Evolutionary conservation across 2,113 vertebrate species (phyloP).

Genomic region (Lanius collurio): DNA sequence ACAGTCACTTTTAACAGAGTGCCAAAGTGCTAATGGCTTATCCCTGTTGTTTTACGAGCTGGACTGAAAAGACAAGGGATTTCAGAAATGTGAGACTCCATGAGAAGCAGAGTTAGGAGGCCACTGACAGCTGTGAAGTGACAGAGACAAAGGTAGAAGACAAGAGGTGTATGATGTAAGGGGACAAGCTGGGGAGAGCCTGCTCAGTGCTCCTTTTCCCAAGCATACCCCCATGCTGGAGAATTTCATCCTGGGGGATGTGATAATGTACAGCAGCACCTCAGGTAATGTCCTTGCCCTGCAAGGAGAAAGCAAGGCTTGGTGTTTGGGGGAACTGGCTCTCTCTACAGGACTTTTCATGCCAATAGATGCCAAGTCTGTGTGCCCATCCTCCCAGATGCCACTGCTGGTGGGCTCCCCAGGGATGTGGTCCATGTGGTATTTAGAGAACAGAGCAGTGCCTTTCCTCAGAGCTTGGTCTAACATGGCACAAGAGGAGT

Average conservation of each 20-base stretch:
- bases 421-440: neutral
- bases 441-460: neutral
- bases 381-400: neutral
- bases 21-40: fast-evolving
- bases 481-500: neutral
- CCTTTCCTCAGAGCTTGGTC: neutral
- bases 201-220: fast-evolving
- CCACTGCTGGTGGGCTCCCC: neutral
- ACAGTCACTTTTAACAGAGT: neutral
- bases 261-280: neutral
- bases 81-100: neutral
- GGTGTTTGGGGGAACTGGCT: neutral
- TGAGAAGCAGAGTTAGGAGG: neutral
- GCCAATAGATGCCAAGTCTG: neutral
- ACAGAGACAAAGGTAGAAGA: neutral
- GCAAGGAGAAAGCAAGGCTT: neutral
- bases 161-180: neutral
- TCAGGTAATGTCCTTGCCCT: neutral
- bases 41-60: neutral
- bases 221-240: neutral
- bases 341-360: neutral
- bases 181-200: neutral
- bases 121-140: neutral
- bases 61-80: neutral
- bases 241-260: fast-evolving